Evolutionary conservation across 2,797 vertebrate species (phyloP).

Genomic region (Coreius guichenoti): DNA sequence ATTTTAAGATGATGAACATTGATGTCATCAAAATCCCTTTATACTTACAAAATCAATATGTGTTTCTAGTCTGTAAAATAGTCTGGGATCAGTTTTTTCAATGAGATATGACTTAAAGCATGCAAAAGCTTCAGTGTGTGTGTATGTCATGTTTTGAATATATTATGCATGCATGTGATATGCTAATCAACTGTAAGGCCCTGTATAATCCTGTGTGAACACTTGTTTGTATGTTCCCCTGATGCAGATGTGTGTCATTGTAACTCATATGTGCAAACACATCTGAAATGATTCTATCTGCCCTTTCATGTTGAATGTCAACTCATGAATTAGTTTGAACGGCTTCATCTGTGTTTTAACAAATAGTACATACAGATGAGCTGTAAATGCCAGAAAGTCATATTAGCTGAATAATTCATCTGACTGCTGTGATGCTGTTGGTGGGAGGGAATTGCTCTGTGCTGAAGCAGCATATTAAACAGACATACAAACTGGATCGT

Average conservation of each 20-base stretch:
- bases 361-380: background rate
- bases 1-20: background rate
- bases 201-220: background rate
- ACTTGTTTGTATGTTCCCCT: conserved; percentile 18
- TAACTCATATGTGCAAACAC: background rate
- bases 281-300: conserved; percentile 18
- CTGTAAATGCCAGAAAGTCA: conserved; percentile 41
- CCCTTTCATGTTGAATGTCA: conserved; percentile 40
- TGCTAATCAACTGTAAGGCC: conserved; percentile 6
- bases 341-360: conserved; percentile 22
- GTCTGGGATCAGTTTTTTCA: background rate
- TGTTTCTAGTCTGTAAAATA: background rate
- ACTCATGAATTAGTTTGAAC: conserved; percentile 4
- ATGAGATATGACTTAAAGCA: background rate
- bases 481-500: conserved; percentile 10
- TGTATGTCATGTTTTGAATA: conserved; percentile 22
- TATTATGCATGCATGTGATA: conserved; percentile 8
- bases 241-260: background rate
- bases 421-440: conserved; percentile 11
- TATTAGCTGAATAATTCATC: conserved; percentile 28
- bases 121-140: background rate
- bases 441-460: background rate
- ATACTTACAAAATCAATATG: background rate
- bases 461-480: conserved; percentile 30
- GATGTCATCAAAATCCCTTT: background rate